Base-by-base conservation (phyloP, 2,797 vertebrate genomes). In the Bovichtus diacanthus region DNA sequence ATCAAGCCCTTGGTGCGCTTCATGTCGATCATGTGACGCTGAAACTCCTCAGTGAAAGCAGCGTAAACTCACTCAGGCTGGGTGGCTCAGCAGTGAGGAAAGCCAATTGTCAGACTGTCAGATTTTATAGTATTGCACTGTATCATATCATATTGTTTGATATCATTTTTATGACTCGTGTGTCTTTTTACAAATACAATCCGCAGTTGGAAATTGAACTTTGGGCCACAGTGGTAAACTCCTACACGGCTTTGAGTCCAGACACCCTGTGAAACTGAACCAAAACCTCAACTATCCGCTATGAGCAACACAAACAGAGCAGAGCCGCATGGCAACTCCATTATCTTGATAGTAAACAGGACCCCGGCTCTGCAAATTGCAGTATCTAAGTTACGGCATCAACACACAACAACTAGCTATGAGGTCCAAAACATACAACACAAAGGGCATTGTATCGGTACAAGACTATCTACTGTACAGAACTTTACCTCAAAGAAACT, bases 341-440 rank as follows among this genome's bases (percentile, higher is more conserved):
- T 89, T 88, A 91, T 81, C 69, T 64, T 86, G 87, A 92, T 76
- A 49, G 87, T 86, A 83, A 91, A 92, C 91, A 91, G 90, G 60
- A 82, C 76, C 76, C 73, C 50, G 38, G 79, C 65, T 78, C 54
- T 41, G 67, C 50, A 90, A 88, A 83, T 84, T 74, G 56, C 55
- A 23, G 89, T 92, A 76, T 88, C 91, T 70, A 86, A 86, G 91
- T 81, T 84, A 90, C 91, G 9, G 56, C 41, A 55, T 89, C 85
- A 92, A 90, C 88, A 91, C 80, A 90, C 82, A 90, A 78, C 85
- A 85, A 76, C 62, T 16, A 63, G 38, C 51, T 36, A 4, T 71
- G 31, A 25, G 55, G 29, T 51, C 70, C 72, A 75, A 58, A 83
- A 72, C 50, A 58, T 58, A 66, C 62, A 80, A 54, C 50, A 51